Conservation (phyloP, 2,888 invertebrate genomes). For the Meteorus cinctellus region DNA sequence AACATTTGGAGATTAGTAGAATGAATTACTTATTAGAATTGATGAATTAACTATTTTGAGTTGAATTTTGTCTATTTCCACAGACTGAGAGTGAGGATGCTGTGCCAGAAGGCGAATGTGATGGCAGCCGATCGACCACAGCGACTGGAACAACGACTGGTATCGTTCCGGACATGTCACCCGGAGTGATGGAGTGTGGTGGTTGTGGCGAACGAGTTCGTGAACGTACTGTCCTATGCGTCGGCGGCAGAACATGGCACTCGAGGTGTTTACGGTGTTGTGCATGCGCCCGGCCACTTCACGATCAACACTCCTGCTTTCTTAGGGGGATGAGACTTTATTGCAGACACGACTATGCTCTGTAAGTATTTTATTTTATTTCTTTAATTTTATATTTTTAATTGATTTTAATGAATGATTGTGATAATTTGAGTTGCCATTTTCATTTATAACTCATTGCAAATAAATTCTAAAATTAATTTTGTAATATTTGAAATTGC, state of each 20-base stretch:
- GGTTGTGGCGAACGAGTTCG: slow-evolving; percentile 70
- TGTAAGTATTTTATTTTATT: slow-evolving; percentile 82
- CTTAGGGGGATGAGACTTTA: slow-evolving; percentile 92
- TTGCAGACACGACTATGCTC: slow-evolving; percentile 95
- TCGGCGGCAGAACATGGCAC: slow-evolving; percentile 95
- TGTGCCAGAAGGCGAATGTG: slow-evolving; percentile 62
- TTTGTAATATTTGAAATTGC: too few species aligned
- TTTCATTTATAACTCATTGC: background rate
- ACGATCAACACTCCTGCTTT: slow-evolving; percentile 94
- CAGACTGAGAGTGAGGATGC: slow-evolving; percentile 69
- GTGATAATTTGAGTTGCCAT: background rate
- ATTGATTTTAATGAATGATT: background rate
- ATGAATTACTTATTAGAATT: too few species aligned
- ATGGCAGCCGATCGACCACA: slow-evolving; percentile 58
- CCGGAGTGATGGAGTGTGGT: slow-evolving; percentile 79
- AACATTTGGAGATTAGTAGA: too few species aligned
- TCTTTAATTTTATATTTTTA: background rate
- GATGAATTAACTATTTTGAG: too few species aligned
- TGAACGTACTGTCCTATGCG: slow-evolving; percentile 74
- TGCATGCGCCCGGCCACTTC: slow-evolving; percentile 91
- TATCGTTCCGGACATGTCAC: slow-evolving; percentile 84
- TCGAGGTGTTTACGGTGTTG: slow-evolving; percentile 92
- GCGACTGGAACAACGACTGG: slow-evolving; percentile 52
- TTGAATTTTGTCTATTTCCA: background rate
- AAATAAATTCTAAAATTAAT: too few species aligned